Percentiles rank a stretch among this genome's conserved stretches.
Conservation (phyloP, 1,140 invertebrate genomes). For the Lucilia cuprina region DNA sequence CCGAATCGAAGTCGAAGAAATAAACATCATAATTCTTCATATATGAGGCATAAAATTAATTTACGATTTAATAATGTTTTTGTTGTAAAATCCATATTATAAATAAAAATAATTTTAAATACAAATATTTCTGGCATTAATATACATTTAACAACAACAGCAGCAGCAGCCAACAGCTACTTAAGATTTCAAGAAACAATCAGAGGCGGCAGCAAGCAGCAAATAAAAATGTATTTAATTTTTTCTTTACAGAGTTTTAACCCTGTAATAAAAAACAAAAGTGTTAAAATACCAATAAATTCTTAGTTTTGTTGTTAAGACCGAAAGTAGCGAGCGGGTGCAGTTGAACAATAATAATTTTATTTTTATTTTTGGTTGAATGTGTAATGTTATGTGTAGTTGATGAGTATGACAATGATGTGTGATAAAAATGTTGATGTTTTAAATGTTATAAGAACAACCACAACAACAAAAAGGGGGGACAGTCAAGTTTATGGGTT, state of each 20-base stretch:
- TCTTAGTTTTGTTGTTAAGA: background rate
- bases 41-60: conserved; percentile 62
- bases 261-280: background rate
- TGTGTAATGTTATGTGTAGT: too few relatives aligned
- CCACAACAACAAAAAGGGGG: background rate
- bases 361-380: too few relatives aligned
- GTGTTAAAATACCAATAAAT: background rate
- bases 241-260: background rate
- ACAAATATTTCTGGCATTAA: too few relatives aligned
- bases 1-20: background rate
- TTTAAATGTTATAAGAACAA: too few relatives aligned
- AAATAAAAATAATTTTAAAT: background rate
- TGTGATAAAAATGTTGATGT: background rate
- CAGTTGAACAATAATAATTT: background rate
- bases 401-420: background rate
- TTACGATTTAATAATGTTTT: conserved; percentile 60
- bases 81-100: background rate
- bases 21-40: conserved; percentile 41
- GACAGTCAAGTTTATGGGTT: background rate
- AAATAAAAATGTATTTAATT: background rate
- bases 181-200: background rate
- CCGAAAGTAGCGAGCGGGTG: background rate
- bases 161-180: background rate
- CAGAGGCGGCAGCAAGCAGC: background rate
- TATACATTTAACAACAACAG: background rate